Evolutionary conservation across 2,888 invertebrate genomes (phyloP).

Genomic region (Trissolcus japonicus): DNA sequence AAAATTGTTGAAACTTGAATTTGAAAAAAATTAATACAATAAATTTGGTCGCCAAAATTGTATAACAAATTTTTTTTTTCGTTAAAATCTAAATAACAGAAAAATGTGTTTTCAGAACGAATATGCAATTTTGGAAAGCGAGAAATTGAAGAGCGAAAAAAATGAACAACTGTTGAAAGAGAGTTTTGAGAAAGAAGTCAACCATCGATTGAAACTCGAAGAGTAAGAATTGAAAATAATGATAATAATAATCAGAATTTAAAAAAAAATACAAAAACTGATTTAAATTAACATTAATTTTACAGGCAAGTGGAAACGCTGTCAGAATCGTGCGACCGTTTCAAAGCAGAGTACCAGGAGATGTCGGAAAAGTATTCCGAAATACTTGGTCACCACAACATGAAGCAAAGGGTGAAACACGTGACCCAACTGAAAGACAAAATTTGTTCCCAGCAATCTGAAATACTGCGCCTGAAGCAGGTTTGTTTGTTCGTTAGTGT

Average conservation of each 20-base stretch:
- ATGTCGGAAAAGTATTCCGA: constrained; percentile 79
- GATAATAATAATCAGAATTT: not conserved
- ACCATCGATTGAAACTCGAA: constrained; percentile 59
- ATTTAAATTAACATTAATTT: not conserved
- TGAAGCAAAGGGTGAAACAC: constrained; percentile 82
- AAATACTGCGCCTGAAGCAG: constrained; percentile 75
- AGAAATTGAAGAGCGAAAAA: constrained; percentile 51
- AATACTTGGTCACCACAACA: constrained; percentile 81
- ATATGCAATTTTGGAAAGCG: constrained; percentile 54
- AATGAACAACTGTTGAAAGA: constrained; percentile 53
- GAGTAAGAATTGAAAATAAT: constrained; percentile 56
- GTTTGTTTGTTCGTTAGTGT: constrained; percentile 69
- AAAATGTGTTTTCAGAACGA: constrained; percentile 25
- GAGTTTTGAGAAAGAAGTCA: constrained; percentile 60
- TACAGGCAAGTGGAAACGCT: constrained; percentile 64
- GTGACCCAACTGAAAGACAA: constrained; percentile 76
- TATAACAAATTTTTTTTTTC: too few relatives aligned
- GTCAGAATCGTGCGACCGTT: constrained; percentile 71
- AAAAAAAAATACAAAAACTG: not conserved
- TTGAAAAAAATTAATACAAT: not conserved
- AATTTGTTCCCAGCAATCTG: constrained; percentile 67
- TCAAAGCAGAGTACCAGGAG: constrained; percentile 77
- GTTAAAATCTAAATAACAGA: too few relatives aligned
- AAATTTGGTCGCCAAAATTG: too few relatives aligned
- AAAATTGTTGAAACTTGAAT: not conserved